Conservation (phyloP, 2,113 vertebrate genomes). For the Salvator merianae region DNA sequence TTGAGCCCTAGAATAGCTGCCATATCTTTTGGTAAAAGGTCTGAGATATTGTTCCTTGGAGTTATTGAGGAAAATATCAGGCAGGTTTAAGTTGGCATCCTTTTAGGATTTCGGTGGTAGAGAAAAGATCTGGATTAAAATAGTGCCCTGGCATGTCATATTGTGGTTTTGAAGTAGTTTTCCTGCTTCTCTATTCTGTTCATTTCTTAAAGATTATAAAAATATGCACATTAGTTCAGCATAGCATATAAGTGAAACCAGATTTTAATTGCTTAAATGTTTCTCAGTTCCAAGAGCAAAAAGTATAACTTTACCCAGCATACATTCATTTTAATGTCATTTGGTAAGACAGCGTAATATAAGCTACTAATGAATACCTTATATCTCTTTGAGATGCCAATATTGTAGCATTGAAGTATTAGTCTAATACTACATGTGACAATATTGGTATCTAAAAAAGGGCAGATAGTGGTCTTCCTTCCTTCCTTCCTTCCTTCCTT, state of each 20-base stretch:
- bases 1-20: neutral
- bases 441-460: neutral
- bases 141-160: too few relatives aligned
- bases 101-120: neutral
- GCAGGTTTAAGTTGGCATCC: neutral
- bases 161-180: neutral
- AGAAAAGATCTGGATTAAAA: too few relatives aligned
- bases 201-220: neutral
- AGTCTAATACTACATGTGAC: too few relatives aligned
- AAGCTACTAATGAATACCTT: too few relatives aligned
- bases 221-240: neutral
- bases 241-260: neutral
- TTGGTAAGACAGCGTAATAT: neutral
- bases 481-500: too few relatives aligned
- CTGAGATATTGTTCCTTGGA: neutral
- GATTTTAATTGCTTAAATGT: neutral
- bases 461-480: too few relatives aligned
- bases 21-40: neutral
- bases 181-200: neutral
- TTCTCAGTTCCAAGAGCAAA: neutral
- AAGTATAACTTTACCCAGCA: neutral
- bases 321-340: neutral
- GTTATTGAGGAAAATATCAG: neutral
- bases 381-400: too few relatives aligned
- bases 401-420: too few relatives aligned